Conservation (phyloP, 2,113 vertebrate genomes). For the Sebastes fasciatus region DNA sequence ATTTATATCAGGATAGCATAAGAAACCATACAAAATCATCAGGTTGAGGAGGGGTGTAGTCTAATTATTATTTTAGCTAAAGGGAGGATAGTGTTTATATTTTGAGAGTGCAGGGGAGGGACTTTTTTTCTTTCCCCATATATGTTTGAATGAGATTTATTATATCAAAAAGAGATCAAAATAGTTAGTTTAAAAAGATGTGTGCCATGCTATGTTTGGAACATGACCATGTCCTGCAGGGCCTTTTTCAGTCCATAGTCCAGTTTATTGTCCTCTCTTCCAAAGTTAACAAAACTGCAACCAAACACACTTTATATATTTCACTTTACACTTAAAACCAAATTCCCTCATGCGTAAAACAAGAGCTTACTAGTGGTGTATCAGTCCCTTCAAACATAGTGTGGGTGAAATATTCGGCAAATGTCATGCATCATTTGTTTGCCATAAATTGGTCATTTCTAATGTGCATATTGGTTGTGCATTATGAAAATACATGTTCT, state of each 20-base stretch:
- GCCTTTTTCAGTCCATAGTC: not conserved
- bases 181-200: too few species aligned
- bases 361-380: not conserved
- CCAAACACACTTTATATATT: conserved; percentile 3
- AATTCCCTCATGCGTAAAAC: not conserved
- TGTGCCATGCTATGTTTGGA: too few species aligned
- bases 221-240: not conserved
- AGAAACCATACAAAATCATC: not conserved
- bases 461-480: not conserved
- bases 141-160: not conserved
- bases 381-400: not conserved
- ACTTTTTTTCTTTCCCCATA: not conserved
- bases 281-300: not conserved
- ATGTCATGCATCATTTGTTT: not conserved
- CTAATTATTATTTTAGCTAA: not conserved
- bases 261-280: not conserved
- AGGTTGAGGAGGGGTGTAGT: not conserved
- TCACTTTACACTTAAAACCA: conserved; percentile 12
- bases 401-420: not conserved
- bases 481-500: not conserved
- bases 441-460: not conserved
- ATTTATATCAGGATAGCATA: not conserved
- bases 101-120: not conserved
- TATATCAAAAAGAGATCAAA: too few species aligned
- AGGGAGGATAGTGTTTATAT: not conserved